A percentile compares a stretch with the other conserved stretches of the same genome.
phyloP scores from a whole-genome alignment of 2,113 vertebrate species.

The Scomber scombrus region DNA sequence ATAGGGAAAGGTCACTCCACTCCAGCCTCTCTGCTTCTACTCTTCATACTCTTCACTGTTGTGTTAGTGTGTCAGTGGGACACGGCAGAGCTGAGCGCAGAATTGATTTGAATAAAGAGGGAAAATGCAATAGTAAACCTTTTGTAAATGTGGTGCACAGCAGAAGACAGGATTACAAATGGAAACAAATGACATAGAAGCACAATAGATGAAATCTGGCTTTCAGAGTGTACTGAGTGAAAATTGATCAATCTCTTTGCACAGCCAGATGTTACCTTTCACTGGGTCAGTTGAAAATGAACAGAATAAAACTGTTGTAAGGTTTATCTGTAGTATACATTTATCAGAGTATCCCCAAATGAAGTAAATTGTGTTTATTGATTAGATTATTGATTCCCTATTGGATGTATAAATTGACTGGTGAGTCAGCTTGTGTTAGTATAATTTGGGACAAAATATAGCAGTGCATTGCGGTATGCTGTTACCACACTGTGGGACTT shows the following conservation, averaged over 20 bases:
- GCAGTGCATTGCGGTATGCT: not conserved
- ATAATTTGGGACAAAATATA: not conserved
- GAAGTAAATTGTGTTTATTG: constrained; percentile 28
- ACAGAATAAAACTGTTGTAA: not conserved
- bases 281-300: not conserved
- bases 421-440: constrained; percentile 41
- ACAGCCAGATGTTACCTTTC: not conserved
- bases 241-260: too few species aligned
- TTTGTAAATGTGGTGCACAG: not conserved
- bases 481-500: not conserved
- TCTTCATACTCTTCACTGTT: constrained; percentile 62
- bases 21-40: constrained; percentile 48
- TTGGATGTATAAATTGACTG: constrained; percentile 30
- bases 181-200: not conserved
- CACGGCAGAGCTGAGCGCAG: constrained; percentile 44
- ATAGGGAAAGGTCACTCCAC: constrained; percentile 76
- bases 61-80: constrained; percentile 81
- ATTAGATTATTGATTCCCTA: constrained; percentile 6
- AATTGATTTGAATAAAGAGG: constrained; percentile 55
- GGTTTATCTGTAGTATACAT: constrained; percentile 4
- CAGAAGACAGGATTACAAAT: constrained; percentile 29
- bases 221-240: not conserved
- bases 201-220: constrained; percentile 6
- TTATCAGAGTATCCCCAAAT: constrained; percentile 5
- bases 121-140: not conserved